Base-by-base conservation (phyloP, 2,888 invertebrate genomes). In the Drosophila vallismaia region DNA sequence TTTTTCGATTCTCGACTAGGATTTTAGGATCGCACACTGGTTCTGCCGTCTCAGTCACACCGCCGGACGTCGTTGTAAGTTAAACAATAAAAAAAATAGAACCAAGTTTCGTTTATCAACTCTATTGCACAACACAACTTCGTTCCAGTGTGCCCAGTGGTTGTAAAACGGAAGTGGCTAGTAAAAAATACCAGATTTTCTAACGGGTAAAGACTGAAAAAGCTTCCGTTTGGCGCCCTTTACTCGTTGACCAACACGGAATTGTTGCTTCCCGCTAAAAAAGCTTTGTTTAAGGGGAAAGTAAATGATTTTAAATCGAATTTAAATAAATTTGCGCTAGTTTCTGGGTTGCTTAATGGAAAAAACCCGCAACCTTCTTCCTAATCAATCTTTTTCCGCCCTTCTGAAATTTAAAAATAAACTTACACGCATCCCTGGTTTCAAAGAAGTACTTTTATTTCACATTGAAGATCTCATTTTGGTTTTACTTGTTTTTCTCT, bases 391-490 rank as follows among this genome's bases (percentile, higher is more conserved):
- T 14, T 36, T 12, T 24, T 9, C 44, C 36, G 45, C 53, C 66
- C 36, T 33, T 24, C 1, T 14, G 9, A 38, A n/a, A 36, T n/a
- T n/a, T 1, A n/a, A 12, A 12, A 5, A n/a, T 12, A 36, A n/a
- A 6, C 4, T 6, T 9, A 45, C 26, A 53, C 42, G 14, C 62
- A 42, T 33, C 14, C 46, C 42, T 14, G 56, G 31, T 67, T 71
- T 70, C 70, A 70, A 70, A 70, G 70, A 70, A 71, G 71, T 70
- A 70, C 71, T 62, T 70, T 70, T 70, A 70, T 70, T 70, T 71
- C 70, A 70, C 81, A 82, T 86, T 86, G 72, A 82, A 82, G 81
- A 82, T 86, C 66, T 86, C 83, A 76, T 82, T 77, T 59, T 63
- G 68, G 57, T 76, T 82, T 68, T 51, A 28, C 28, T 28, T 28